Base-by-base conservation (phyloP, 2,888 invertebrate genomes). In the Deilephila porcellus region DNA sequence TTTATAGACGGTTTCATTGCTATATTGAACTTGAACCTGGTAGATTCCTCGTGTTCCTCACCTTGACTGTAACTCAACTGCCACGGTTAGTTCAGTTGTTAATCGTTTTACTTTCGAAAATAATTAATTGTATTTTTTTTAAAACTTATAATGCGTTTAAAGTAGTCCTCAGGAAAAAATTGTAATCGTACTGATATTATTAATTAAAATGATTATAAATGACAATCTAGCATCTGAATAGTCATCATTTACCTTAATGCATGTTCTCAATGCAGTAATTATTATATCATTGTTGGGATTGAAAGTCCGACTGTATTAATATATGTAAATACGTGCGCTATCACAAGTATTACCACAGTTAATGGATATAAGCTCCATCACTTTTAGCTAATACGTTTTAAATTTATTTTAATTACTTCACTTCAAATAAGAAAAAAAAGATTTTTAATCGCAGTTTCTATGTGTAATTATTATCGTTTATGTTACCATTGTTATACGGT, bases 1-100 rank as follows among this genome's bases (percentile, higher is more conserved):
- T 67, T 67, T 67, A 67, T 52, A 67, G 67, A 67, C 25, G 25
- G 25, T 67, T 67, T 25, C 52, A 52, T 67, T 25, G 67, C 67
- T 7, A 25, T 52, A 67, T 67, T 67, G 67, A 67, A 67, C 67
- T 67, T 67, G 52, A 67, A 52, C 67, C 25, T 52, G 64, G 45
- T 25, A 52, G 25, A 25, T 67, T 67, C 25, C 25, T 25, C 5
- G 56, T 20, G 20, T 25, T 37, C 45, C 11, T 45, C 14, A 32
- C 37, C 37, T 45, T 67, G 45, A 53, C 20, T 67, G 20, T 1
- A 37, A 20, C 1, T 45, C 37, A 4, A 45, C 14, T 67, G 37
- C 64, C 37, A 37, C 37, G 37, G 25, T 45, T 67, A 45, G 20
- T 4, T 4, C 4, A 19, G 8, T 8, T 20, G 45, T 52, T 64